A percentile compares a stretch with the other conserved stretches of the same genome.
These are phyloP conservation scores for zebrafish (Danio rerio) DNA, from an alignment of 2,113 vertebrate species.

Conservation along the genomic window DNA sequence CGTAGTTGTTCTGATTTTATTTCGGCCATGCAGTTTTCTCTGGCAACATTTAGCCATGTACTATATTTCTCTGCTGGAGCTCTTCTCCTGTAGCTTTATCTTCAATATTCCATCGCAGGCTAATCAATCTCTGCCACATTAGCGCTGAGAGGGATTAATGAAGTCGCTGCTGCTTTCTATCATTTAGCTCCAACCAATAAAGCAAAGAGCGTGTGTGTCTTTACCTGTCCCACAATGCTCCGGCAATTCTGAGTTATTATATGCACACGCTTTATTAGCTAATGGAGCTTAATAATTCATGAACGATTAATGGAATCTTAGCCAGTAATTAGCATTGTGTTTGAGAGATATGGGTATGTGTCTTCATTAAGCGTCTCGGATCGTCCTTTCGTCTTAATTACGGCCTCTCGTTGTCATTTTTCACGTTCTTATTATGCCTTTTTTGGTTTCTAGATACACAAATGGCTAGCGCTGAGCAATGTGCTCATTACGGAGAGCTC, in stretches of 20 bases:
- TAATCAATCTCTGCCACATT: constrained; percentile 47
- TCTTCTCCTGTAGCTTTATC: constrained; percentile 41
- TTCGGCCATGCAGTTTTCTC: background rate
- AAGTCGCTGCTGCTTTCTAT: constrained; percentile 52
- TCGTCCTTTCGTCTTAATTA: constrained; percentile 79
- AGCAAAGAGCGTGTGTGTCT: constrained; percentile 54
- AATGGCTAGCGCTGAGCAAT: constrained; percentile 53
- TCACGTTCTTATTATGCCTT: constrained; percentile 69
- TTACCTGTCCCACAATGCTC: constrained; percentile 64
- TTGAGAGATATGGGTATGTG: constrained; percentile 69
- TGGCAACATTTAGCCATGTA: background rate
- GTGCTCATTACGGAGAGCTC: constrained; percentile 49
- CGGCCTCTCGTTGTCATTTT: constrained; percentile 64
- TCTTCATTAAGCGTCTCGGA: constrained; percentile 75
- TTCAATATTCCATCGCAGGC: constrained; percentile 31
- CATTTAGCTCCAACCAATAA: constrained; percentile 58
- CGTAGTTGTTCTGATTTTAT: background rate
- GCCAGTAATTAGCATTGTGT: constrained; percentile 75
- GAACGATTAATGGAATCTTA: constrained; percentile 74
- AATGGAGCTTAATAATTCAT: constrained; percentile 80
- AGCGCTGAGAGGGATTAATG: constrained; percentile 60
- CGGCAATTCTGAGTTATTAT: constrained; percentile 49
- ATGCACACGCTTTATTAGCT: constrained; percentile 72
- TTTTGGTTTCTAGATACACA: constrained; percentile 63
- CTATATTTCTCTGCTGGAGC: constrained; percentile 13